Base-by-base conservation (phyloP, 2,888 invertebrate species). In the Anthrax anthrax region DNA sequence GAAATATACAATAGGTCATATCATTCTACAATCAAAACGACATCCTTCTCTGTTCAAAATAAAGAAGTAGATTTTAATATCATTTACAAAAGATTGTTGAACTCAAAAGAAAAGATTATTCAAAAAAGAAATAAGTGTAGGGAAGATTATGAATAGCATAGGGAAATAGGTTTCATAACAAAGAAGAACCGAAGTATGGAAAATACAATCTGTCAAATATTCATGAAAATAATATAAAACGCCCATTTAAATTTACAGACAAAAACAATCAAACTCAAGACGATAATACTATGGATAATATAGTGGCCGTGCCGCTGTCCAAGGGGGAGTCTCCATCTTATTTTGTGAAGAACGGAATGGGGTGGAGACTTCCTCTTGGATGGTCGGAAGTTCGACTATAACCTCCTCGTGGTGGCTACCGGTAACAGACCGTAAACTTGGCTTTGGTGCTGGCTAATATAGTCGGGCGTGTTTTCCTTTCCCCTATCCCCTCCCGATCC, bases 241-340 rank as follows among this genome's bases (percentile, higher is more conserved):
- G 43, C 19, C 43, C 37, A 23, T 23, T 43, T 10, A 43, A 43
- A 43, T 37, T 43, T 23, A 12, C 43, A 43, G 43, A 23, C 34
- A 48, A 47, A 36, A 16, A 17, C 23, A 1, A 9, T 12, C 23
- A 27, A 17, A 5, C n/a, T 43, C 37, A 37, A 14, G 12, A 12
- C 18, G 8, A 17, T 12, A 18, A 34, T 42, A 17, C n/a, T 29
- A 34, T 9, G 5, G 23, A 27, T 9, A n/a, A n/a, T n/a, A n/a
- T n/a, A n/a, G n/a, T n/a, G n/a, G n/a, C n/a, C n/a, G n/a, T n/a
- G n/a, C n/a, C n/a, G n/a, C n/a, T n/a, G n/a, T n/a, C n/a, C n/a
- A n/a, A n/a, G n/a, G n/a, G n/a, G n/a, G n/a, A n/a, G n/a, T n/a
- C n/a, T n/a, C n/a, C n/a, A n/a, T n/a, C n/a, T n/a, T n/a, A n/a